Evolutionary conservation across 2,888 invertebrate genomes (phyloP).

Genomic region (Muscina levida): DNA sequence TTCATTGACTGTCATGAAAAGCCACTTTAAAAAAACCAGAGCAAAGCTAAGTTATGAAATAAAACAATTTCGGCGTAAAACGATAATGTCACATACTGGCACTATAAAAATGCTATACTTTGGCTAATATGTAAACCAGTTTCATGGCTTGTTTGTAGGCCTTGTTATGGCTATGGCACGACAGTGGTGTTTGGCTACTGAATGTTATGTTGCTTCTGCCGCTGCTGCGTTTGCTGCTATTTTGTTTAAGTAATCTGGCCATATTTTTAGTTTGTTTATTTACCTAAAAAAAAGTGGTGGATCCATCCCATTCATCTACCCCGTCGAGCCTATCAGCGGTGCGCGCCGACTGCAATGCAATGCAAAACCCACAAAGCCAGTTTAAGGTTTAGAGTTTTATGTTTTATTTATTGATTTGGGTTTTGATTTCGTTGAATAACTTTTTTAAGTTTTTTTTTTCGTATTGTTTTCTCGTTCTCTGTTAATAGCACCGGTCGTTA

Average conservation of each 20-base stretch:
- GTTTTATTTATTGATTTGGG: conserved; percentile 55
- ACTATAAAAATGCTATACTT: too few species aligned
- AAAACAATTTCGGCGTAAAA: background rate
- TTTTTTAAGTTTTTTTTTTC: background rate
- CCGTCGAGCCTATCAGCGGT: background rate
- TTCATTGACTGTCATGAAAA: too few species aligned
- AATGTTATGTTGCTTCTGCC: background rate
- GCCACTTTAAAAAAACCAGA: background rate
- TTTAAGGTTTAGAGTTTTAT: conserved; percentile 11
- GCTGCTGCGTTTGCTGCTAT: background rate
- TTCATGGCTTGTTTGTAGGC: conserved; percentile 14
- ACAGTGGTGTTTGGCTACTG: background rate
- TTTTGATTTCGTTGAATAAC: conserved; percentile 65
- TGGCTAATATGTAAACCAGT: background rate
- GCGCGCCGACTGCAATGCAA: background rate
- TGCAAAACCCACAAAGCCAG: conserved; percentile 38
- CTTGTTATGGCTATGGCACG: background rate
- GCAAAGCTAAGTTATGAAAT: background rate
- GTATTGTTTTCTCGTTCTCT: too few species aligned
- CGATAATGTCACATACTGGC: background rate
- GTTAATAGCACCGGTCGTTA: conserved; percentile 56
- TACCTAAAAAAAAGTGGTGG: background rate
- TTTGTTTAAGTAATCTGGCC: conserved; percentile 44
- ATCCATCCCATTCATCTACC: background rate
- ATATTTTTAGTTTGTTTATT: conserved; percentile 56